Percentiles rank a stretch among this genome's conserved stretches.
Evolutionary conservation across 2,113 vertebrate species (phyloP).

Genomic region (Hypomesus transpacificus): DNA sequence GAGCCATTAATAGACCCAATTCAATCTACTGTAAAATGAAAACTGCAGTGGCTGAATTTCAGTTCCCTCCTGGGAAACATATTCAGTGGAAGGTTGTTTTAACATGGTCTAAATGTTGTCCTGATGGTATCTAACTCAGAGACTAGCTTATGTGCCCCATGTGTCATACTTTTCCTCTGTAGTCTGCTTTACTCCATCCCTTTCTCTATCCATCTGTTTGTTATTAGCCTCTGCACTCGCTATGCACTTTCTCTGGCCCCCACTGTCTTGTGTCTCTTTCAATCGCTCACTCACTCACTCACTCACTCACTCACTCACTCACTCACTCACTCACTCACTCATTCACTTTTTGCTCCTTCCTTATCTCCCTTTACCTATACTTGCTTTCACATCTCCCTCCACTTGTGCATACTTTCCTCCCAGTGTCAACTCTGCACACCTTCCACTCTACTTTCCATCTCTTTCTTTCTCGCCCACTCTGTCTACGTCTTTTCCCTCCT

Average conservation of each 20-base stretch:
- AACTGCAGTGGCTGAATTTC: neutral
- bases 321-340: constrained; percentile 12
- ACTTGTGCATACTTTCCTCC: constrained; percentile 30
- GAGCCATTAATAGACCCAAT: neutral
- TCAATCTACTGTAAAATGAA: neutral
- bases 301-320: constrained; percentile 29
- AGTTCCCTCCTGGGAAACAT: constrained; percentile 12
- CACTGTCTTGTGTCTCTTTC: constrained; percentile 34
- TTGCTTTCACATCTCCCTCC: constrained; percentile 29
- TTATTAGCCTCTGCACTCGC: constrained; percentile 43
- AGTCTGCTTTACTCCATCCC: constrained; percentile 29
- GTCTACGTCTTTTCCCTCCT: constrained; percentile 37
- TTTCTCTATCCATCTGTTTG: constrained; percentile 52
- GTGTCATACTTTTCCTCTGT: constrained; percentile 54
- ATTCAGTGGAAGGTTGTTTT: constrained; percentile 14
- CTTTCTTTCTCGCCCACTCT: constrained; percentile 14
- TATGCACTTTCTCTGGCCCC: constrained; percentile 15
- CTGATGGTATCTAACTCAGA: constrained; percentile 29
- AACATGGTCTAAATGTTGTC: constrained; percentile 43
- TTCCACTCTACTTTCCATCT: constrained; percentile 52
- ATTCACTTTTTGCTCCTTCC: neutral
- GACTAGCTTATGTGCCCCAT: constrained; percentile 35
- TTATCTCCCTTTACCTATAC: constrained; percentile 1
- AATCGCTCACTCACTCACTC: constrained; percentile 1
- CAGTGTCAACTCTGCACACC: constrained; percentile 42